Base-by-base conservation (phyloP, 2,888 invertebrate species). In the Xestia c-nigrum region DNA sequence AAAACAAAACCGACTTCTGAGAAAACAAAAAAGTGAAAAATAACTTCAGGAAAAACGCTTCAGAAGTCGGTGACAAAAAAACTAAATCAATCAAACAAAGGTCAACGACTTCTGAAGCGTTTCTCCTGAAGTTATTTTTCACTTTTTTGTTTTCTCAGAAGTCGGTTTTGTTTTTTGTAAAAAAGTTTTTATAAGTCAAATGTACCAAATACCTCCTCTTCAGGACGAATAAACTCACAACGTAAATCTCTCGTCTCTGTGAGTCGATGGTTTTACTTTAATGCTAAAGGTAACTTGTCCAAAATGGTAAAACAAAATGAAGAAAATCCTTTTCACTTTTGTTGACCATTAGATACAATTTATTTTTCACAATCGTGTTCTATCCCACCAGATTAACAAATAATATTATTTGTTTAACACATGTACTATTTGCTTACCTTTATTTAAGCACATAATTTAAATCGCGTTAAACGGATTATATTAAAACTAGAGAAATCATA, bases 381-480 rank as follows among this genome's bases (percentile, higher is more conserved):
- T 14, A 57, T 75, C 9, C 61, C 21, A n/a, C 16, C 65, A 71
- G 61, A 85, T 83, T 79, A 16, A 70, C 73, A 78, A 83, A 80
- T 69, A 76, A 63, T 55, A 83, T 78, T 87, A 86, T 90, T 89
- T 88, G 84, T 78, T 73, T 64, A 87, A 85, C 84, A 86, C 78
- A 84, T 80, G 82, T 81, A 81, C 52, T 86, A 74, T 84, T 87
- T 87, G 77, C 80, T 89, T 89, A 90, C 89, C 88, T 90, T 90
- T 85, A 87, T 90, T 90, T 89, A 88, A 88, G 85, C 72, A 83
- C 84, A 88, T 57, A 24, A 74, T 92, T 91, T 87, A 91, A 93
- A 92, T 92, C 90, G 89, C 83, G 90, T 93, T 92, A 92, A 78
- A 84, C 85, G 90, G 91, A 92, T 92, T 88, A 86, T 80, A 80